Conservation (phyloP, 92 coral and sea anemone species). For the Parazoanthus darwini region DNA sequence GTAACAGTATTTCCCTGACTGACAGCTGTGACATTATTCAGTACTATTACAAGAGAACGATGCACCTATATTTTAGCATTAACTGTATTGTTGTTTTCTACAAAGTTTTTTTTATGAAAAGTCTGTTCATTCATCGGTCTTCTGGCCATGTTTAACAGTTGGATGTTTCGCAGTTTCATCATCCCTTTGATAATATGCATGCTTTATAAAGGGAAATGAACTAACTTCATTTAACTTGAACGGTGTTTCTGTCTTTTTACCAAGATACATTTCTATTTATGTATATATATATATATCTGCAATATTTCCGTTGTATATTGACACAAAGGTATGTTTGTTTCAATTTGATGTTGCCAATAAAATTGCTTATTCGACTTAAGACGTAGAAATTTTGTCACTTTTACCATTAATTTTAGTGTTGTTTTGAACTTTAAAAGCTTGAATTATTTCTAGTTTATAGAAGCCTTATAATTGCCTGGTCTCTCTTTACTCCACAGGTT, state of each 20-base stretch:
- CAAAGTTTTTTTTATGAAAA: no score
- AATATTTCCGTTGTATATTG: neutral
- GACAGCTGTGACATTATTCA: neutral
- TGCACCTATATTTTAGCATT: neutral
- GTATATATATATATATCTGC: neutral
- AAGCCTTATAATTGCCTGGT: conserved; percentile 24
- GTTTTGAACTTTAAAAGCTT: neutral
- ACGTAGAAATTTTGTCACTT: no score
- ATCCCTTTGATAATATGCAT: no score
- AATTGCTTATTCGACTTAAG: no score
- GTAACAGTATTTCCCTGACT: neutral
- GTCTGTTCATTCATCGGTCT: neutral
- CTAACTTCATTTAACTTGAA: neutral
- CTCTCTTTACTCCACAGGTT: conserved; percentile 60
- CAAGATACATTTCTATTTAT: neutral
- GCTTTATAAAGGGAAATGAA: no score
- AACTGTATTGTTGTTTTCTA: no score
- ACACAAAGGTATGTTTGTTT: no score
- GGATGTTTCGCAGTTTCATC: neutral
- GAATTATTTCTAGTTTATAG: neutral
- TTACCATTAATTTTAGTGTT: neutral
- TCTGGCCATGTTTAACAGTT: neutral
- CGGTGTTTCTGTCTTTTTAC: neutral
- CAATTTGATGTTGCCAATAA: no score
- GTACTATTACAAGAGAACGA: neutral